phyloP scores from a whole-genome alignment of 64 coral and sea anemone species.

The Acropora yongei region DNA sequence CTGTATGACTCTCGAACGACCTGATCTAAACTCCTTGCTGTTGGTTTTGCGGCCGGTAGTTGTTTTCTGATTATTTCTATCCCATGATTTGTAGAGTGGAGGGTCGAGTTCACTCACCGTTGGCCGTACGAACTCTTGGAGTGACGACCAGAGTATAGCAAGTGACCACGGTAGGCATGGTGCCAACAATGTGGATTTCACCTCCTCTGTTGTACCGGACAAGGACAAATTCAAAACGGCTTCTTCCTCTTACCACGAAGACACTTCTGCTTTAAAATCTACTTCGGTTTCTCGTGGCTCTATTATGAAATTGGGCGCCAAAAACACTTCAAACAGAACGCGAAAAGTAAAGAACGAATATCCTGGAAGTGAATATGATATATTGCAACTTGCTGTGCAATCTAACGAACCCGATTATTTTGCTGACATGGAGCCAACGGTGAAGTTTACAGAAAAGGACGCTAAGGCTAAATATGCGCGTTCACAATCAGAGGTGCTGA shows the following conservation, averaged over 20 bases:
- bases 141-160: conserved; percentile 21
- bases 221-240: conserved; percentile 16
- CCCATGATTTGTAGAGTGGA: background rate
- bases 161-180: conserved; percentile 15
- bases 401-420: conserved; percentile 80
- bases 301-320: conserved; percentile 71
- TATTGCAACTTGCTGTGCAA: conserved; percentile 57
- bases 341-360: background rate
- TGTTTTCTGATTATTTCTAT: background rate
- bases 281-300: conserved; percentile 29
- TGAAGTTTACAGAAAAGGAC: conserved; percentile 65
- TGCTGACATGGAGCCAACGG: conserved; percentile 76
- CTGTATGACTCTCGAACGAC: too few species aligned
- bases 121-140: background rate
- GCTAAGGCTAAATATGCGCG: background rate
- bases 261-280: background rate
- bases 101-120: conserved; percentile 26
- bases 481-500: background rate
- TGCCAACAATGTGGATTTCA: conserved; percentile 27
- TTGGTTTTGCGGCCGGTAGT: background rate
- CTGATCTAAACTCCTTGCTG: too few species aligned
- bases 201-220: background rate
- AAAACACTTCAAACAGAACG: conserved; percentile 57
- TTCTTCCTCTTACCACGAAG: background rate
- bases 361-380: conserved; percentile 77